phyloP scores from a whole-genome alignment of 2,113 vertebrate genomes.

The Orthochromis indermauri region DNA sequence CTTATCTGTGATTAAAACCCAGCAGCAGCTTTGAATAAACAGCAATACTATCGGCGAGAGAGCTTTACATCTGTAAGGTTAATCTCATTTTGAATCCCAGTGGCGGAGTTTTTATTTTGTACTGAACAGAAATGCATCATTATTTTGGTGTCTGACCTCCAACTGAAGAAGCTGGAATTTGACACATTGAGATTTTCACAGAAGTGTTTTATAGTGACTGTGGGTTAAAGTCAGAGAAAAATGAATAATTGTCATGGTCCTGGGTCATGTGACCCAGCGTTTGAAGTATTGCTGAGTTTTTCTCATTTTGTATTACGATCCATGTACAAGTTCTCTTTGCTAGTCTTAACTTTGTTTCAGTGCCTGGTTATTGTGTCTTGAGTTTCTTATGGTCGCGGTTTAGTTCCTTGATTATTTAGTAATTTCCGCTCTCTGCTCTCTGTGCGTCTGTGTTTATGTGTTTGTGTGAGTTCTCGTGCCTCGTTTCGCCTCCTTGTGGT shows the following conservation, averaged over 20 bases:
- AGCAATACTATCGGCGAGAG: neutral
- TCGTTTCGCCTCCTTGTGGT: neutral
- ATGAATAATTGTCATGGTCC: neutral
- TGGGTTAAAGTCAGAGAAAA: neutral
- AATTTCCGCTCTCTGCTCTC: accelerated
- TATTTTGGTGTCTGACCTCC: neutral
- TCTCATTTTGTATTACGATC: neutral
- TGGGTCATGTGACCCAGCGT: neutral
- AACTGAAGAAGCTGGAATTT: neutral
- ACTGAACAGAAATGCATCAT: neutral
- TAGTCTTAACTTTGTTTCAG: neutral
- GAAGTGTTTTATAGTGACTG: neutral
- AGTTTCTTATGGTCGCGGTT: neutral
- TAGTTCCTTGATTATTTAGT: neutral
- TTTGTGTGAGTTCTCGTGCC: accelerated
- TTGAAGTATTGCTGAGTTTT: neutral
- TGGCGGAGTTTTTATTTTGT: accelerated
- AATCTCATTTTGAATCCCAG: accelerated
- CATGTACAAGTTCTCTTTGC: neutral
- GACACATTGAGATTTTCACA: neutral
- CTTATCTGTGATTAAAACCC: neutral
- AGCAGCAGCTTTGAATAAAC: neutral
- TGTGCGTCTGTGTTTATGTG: neutral
- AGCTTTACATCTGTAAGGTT: neutral
- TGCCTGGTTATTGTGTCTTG: neutral